Percentiles rank a stretch among this genome's conserved stretches.
These are phyloP conservation scores for Tokudaia tokunoshimensis DNA, from an alignment of 2,797 vertebrate species.

Conservation along the genomic window DNA sequence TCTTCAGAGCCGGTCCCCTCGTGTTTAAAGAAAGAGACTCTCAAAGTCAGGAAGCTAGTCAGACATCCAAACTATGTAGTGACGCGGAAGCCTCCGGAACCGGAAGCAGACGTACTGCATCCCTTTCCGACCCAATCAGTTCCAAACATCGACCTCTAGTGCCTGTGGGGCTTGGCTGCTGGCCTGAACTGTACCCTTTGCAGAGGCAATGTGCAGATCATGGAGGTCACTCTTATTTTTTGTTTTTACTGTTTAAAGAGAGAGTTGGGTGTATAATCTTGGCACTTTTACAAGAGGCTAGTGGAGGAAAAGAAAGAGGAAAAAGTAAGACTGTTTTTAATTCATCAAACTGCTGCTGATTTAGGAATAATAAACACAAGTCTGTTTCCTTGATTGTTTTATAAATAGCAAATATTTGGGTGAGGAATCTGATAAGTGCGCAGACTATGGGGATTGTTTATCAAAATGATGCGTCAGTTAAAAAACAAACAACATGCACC, in stretches of 20 bases:
- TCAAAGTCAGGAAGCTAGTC: slow-evolving; percentile 90
- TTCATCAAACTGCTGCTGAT: slow-evolving; percentile 87
- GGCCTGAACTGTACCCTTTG: slow-evolving; percentile 85
- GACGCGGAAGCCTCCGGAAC: slow-evolving; percentile 87
- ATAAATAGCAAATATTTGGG: slow-evolving; percentile 88
- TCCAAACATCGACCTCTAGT: slow-evolving; percentile 83
- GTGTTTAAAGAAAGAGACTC: slow-evolving; percentile 88
- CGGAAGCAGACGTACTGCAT: slow-evolving; percentile 88
- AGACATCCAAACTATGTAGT: slow-evolving; percentile 89
- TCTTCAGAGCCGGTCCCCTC: slow-evolving; percentile 79
- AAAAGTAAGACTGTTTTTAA: slow-evolving; percentile 87
- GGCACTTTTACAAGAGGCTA: slow-evolving; percentile 86
- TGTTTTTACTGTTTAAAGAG: slow-evolving; percentile 74
- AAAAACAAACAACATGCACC: slow-evolving; percentile 26
- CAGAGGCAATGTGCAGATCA: slow-evolving; percentile 60
- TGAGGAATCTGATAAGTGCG: slow-evolving; percentile 82
- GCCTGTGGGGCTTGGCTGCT: slow-evolving; percentile 73
- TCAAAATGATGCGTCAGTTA: slow-evolving; percentile 78
- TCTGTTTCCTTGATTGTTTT: slow-evolving; percentile 89
- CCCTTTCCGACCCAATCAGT: slow-evolving; percentile 84
- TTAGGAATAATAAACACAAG: slow-evolving; percentile 89
- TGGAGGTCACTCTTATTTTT: slow-evolving; percentile 81
- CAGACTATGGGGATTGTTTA: slow-evolving; percentile 78
- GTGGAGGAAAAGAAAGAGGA: slow-evolving; percentile 73
- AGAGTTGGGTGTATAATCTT: slow-evolving; percentile 81